Conservation (phyloP, 2,113 vertebrate species). For the Eolophus roseicapilla region DNA sequence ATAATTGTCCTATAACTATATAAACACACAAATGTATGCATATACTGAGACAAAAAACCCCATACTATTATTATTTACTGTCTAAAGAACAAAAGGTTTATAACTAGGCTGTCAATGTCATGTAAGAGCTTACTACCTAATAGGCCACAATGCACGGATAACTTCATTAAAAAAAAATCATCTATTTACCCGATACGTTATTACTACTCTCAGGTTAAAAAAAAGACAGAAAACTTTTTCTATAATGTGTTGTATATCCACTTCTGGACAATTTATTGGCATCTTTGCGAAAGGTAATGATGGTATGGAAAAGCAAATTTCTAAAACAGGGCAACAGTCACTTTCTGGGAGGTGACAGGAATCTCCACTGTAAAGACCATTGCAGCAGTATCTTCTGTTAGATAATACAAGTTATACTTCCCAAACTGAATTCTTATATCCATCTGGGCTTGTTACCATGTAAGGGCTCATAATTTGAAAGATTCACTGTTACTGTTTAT, state of each 20-base stretch:
- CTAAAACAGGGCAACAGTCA: neutral
- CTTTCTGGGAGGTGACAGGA: neutral
- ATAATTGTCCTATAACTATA: neutral
- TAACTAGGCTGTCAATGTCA: neutral
- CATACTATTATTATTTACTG: neutral
- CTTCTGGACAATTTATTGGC: neutral
- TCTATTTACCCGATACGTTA: neutral
- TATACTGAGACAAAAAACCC: neutral
- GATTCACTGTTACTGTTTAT: neutral
- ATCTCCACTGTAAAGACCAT: neutral
- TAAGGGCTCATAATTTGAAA: neutral
- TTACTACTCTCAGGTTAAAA: neutral
- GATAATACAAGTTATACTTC: neutral
- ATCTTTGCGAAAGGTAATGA: neutral
- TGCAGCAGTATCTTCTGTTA: neutral
- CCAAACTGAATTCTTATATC: neutral
- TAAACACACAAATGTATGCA: neutral
- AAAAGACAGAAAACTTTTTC: neutral
- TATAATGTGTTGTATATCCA: neutral
- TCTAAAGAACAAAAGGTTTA: neutral
- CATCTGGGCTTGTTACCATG: neutral
- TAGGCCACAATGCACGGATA: neutral
- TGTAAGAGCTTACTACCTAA: neutral
- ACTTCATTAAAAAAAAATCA: neutral
- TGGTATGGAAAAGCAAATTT: neutral